These are phyloP conservation scores for Yoshiicerus persimilis DNA, from an alignment of 1,140 invertebrate genomes.

Conservation along the genomic window DNA sequence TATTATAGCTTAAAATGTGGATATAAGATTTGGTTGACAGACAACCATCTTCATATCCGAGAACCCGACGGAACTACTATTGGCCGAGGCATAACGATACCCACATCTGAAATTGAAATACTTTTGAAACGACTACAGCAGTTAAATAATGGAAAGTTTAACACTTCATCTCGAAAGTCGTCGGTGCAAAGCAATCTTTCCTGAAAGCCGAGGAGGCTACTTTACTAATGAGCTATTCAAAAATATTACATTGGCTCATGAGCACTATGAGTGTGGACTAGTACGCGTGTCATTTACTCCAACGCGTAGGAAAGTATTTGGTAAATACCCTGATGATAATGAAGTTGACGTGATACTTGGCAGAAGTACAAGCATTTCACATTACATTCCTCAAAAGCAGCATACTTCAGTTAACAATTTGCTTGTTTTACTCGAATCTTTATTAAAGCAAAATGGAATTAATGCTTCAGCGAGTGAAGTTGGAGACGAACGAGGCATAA, in stretches of 20 bases:
- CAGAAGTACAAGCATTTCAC: not conserved
- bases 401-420: not conserved
- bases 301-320: not conserved
- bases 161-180: not conserved
- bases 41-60: not conserved
- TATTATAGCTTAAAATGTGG: not conserved
- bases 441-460: not conserved
- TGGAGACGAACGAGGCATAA: not conserved
- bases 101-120: not conserved
- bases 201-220: not conserved
- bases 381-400: not conserved
- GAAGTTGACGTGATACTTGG: not conserved
- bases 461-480: not conserved
- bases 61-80: not conserved
- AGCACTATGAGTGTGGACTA: not conserved
- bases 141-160: not conserved
- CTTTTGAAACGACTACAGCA: not conserved
- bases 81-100: not conserved
- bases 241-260: not conserved
- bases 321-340: not conserved
- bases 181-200: not conserved
- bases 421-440: not conserved
- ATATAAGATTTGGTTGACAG: not conserved
- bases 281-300: not conserved
- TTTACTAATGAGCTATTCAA: not conserved